These are phyloP conservation scores for Pyrrhosoma nymphula DNA, from an alignment of 2,888 invertebrate species.

Conservation along the genomic window DNA sequence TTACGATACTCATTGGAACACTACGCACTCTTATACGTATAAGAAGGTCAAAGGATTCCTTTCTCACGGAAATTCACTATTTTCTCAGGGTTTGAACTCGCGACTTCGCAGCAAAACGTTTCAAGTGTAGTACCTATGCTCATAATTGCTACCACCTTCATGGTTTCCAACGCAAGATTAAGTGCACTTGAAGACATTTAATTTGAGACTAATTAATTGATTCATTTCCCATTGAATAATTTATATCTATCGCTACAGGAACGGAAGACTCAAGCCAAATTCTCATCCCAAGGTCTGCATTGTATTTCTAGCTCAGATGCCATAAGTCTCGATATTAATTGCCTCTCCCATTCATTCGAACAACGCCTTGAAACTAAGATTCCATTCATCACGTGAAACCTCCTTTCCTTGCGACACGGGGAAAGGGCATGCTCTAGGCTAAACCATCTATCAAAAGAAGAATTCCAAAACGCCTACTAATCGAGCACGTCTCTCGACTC, in stretches of 20 bases:
- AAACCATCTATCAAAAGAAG: background rate
- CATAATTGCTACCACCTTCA: background rate
- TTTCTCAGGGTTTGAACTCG: too few species aligned
- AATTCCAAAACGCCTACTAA: slow-evolving; percentile 23
- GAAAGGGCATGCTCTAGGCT: background rate
- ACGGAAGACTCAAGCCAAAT: background rate
- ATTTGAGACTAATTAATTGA: background rate
- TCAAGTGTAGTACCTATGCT: background rate
- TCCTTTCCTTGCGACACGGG: background rate
- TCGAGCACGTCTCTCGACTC: background rate
- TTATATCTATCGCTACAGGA: background rate
- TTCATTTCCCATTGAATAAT: background rate
- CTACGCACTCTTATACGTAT: too few species aligned
- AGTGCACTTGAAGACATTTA: background rate
- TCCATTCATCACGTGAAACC: slow-evolving; percentile 26
- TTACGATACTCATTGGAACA: too few species aligned
- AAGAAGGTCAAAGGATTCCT: too few species aligned
- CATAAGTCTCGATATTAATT: slow-evolving; percentile 19
- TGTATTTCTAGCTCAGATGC: background rate
- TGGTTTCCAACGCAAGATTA: background rate
- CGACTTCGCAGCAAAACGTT: background rate
- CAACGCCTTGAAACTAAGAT: slow-evolving; percentile 31
- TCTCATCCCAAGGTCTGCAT: background rate
- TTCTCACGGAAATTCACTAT: too few species aligned
- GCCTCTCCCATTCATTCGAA: background rate